phyloP scores from a whole-genome alignment of 2,797 vertebrate genomes.

The Mallotus villosus region DNA sequence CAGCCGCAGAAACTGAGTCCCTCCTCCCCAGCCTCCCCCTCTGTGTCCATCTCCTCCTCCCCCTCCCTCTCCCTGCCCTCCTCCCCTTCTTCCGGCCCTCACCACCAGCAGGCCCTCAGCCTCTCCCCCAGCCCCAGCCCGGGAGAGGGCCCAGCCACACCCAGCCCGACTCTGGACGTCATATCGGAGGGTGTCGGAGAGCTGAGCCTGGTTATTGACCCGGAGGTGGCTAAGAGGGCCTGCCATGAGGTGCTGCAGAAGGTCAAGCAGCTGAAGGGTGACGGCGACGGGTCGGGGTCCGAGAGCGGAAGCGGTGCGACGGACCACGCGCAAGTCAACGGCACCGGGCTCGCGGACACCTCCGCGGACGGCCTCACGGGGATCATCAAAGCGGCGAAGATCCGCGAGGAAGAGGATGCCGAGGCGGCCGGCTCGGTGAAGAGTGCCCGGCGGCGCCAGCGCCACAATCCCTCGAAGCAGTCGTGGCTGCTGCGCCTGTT shows the following conservation, averaged over 20 bases:
- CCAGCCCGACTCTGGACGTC: slow-evolving; percentile 75
- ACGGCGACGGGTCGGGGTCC: neutral
- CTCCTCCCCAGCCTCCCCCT: slow-evolving; percentile 57
- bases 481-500: slow-evolving; percentile 95
- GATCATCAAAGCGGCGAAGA: slow-evolving; percentile 36
- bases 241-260: slow-evolving; percentile 93
- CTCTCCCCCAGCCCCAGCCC: slow-evolving; percentile 52
- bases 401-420: slow-evolving; percentile 65
- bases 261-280: slow-evolving; percentile 77
- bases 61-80: slow-evolving; percentile 62
- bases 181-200: slow-evolving; percentile 86
- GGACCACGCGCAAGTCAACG: neutral
- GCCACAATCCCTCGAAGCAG: slow-evolving; percentile 89
- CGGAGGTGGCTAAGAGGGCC: slow-evolving; percentile 87
- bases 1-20: slow-evolving; percentile 60
- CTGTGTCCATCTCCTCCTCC: slow-evolving; percentile 71
- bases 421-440: slow-evolving; percentile 61
- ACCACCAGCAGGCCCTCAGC: slow-evolving; percentile 21
- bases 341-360: neutral
- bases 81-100: slow-evolving; percentile 47
- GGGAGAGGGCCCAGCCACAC: slow-evolving; percentile 54
- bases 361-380: neutral
- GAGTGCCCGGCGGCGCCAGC: slow-evolving; percentile 78
- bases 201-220: slow-evolving; percentile 83
- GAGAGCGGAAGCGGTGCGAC: neutral